Evolutionary conservation across 2,888 invertebrate genomes (phyloP), one percentile per base, ranked within the genome.

Genomic region (Drosophila incognita): DNA sequence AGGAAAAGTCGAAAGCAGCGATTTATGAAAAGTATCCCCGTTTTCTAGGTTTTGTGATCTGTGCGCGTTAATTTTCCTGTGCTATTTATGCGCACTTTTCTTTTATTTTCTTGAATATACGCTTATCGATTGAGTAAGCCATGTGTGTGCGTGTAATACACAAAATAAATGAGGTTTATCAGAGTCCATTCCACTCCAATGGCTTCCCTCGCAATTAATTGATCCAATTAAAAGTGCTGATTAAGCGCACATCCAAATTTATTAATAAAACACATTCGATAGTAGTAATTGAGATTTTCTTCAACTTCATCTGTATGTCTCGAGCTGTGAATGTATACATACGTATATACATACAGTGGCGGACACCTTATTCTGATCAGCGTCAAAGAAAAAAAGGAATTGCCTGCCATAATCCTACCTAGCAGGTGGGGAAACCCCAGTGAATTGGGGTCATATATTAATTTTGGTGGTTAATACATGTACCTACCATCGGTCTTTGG

Each of bases 1-100:
- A 79, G 79, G 76, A 18, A 67, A 78, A 72, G 66, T 53, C 70
- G 68, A 83, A 81, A 70, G 56, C 83, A 56, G 60, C 52, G 51
- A 83, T 66, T 75, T 83, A 83, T 77, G 77, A 73, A 74, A 73
- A 70, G 38, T 72, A 46, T 46, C 8, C 2, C 46, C 24, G 27
- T 46, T 46, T 46, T 46, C 46, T 24, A 24, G 46, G 24, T 24
- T 4, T 15, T 46, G 1, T 21, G 21, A 46, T 24, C 24, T 21
- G 15, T 24, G 46, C 15, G 15, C 10, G 46, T 46, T 24, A 46
- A 46, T 24, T 46, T 46, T 2, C 24, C 46, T 24, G 15, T 24
- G 24, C 46, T 46, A 24, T 24, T 24, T 46, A 24, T 46, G 46
- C 13, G 46, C 24, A 46, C 46, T 46, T 38, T 24, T 24, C 24